Percentiles rank a stretch among this genome's conserved stretches.
phyloP scores from a whole-genome alignment of 2,888 invertebrate species.

The Phalera bucephala region DNA sequence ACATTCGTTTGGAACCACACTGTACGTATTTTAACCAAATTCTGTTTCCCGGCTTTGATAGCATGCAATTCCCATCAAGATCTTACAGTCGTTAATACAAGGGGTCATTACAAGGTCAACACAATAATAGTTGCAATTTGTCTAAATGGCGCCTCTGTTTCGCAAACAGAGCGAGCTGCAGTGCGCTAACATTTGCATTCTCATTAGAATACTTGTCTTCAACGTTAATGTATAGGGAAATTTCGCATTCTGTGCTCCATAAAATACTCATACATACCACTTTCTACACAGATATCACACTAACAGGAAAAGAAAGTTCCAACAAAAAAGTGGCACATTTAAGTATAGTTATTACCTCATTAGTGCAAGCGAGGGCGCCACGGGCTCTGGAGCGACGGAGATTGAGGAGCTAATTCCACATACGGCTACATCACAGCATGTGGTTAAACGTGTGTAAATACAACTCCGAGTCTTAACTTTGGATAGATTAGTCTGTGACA shows the following conservation, averaged over 20 bases:
- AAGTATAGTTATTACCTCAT: conserved; percentile 69
- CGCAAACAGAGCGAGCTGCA: conserved; percentile 38
- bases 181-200: conserved; percentile 50
- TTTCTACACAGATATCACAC: conserved; percentile 2
- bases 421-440: conserved; percentile 32
- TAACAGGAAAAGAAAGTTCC: conserved; percentile 57
- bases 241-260: conserved; percentile 9
- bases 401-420: conserved; percentile 59
- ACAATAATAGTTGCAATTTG: conserved; percentile 33
- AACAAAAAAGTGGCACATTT: conserved; percentile 54
- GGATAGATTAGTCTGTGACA: too few species aligned
- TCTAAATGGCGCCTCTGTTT: conserved; percentile 31
- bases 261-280: background rate
- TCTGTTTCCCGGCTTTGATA: conserved; percentile 10
- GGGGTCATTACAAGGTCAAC: conserved; percentile 16
- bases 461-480: too few species aligned
- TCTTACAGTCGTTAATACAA: too few species aligned
- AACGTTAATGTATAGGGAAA: conserved; percentile 13
- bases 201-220: conserved; percentile 28
- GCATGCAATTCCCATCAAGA: background rate
- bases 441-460: too few species aligned
- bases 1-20: too few species aligned
- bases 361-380: conserved; percentile 56
- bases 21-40: too few species aligned
- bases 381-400: conserved; percentile 44